Evolutionary conservation across 2,888 invertebrate genomes (phyloP), one percentile per base, ranked within the genome.

Genomic region (Leptinotarsa haldemani): DNA sequence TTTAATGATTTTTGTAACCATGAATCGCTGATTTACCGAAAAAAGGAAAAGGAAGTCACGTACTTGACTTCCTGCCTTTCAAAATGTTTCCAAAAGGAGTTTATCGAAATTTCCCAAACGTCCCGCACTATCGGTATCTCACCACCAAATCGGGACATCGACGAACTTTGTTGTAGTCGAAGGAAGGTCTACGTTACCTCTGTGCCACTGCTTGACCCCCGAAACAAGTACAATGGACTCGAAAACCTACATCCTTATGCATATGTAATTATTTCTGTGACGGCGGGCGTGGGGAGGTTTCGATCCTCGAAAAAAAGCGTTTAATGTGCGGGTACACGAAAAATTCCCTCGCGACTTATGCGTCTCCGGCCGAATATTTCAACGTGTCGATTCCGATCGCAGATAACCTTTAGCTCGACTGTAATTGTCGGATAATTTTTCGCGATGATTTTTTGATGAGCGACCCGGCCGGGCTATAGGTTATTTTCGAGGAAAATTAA

Each of bases 171-270:
- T 75, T 74, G 70, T 67, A 67, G 20, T 64, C 67, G 73, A 65
- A 69, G 72, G 73, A 65, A 69, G 72, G 69, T 77, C 73, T 77
- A 72, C 75, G 73, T 74, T 74, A 71, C 69, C 68, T 77, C 69
- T 71, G 68, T 74, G 75, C 74, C 77, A 76, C 74, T 63, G 71
- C 75, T 71, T 76, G 73, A 75, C 77, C 77, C 75, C 66, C 69
- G 69, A 72, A 61, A 48, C 67, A 67, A 72, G 72, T 75, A 75
- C 75, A 75, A 75, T 72, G 75, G 70, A 71, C 69, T 72, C 69
- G 71, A 71, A 75, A 72, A 68, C 71, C 64, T 71, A 69, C 69
- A 71, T 69, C 71, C 71, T 75, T 75, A 70, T 75, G 72, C 72
- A 75, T 75, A 72, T 69, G 71, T 75, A 75, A 75, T 75, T 75